A percentile compares a stretch with the other conserved stretches of the same genome.
Evolutionary conservation across 2,797 vertebrate genomes (phyloP).

Genomic region (Hippoglossus hippoglossus): DNA sequence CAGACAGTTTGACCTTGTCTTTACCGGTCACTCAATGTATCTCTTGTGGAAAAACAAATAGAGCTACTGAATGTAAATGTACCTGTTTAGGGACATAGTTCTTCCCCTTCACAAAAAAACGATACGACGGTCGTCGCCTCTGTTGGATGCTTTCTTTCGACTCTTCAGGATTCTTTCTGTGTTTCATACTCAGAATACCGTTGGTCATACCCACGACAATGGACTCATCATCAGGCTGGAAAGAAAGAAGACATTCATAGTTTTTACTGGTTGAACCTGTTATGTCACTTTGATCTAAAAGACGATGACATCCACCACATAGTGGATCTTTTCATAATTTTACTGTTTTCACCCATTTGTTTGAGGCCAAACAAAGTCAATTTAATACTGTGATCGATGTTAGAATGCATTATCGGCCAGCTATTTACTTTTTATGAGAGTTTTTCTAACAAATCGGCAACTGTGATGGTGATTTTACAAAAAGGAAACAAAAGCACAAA

Average conservation of each 20-base stretch:
- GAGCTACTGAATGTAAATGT: not conserved
- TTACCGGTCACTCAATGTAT: not conserved
- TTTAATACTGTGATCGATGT: not conserved
- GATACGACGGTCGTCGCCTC: conserved; percentile 86
- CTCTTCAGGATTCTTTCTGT: conserved; percentile 88
- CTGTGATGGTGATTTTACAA: not conserved
- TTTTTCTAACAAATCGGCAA: not conserved
- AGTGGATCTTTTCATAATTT: no score
- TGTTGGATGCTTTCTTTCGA: conserved; percentile 76
- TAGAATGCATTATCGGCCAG: no score
- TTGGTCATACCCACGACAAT: conserved; percentile 97
- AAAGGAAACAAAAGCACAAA: not conserved
- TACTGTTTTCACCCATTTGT: no score
- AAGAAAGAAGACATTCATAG: conserved; percentile 11
- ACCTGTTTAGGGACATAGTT: conserved; percentile 92
- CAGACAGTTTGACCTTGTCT: not conserved
- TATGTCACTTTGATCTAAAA: no score
- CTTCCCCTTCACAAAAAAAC: conserved; percentile 92
- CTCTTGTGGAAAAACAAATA: not conserved
- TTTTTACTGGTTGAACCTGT: no score
- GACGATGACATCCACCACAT: no score
- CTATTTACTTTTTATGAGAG: no score
- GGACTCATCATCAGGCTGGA: conserved; percentile 91
- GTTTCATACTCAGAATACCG: conserved; percentile 92
- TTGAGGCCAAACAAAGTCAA: not conserved